Evolutionary conservation across 92 coral and sea anemone genomes (phyloP).

Genomic region (Meandrina meandrites): DNA sequence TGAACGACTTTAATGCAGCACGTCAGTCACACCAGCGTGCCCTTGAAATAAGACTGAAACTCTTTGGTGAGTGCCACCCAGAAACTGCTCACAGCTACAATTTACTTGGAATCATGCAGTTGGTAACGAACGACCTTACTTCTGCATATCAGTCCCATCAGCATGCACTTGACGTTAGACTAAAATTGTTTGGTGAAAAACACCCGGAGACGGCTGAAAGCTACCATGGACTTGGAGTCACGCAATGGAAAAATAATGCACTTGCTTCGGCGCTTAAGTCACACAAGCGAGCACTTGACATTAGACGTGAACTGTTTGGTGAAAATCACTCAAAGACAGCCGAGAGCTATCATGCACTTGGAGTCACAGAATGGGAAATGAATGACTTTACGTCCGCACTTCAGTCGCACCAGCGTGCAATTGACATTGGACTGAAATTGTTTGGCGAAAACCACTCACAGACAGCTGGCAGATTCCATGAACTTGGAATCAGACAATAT

Average conservation of each 20-base stretch:
- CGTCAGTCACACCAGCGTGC: not conserved
- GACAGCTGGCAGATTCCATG: not conserved
- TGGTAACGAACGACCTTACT: not conserved
- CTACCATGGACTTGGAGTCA: not conserved
- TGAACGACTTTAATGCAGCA: too few species aligned
- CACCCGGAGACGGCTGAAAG: not conserved
- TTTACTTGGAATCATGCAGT: not conserved
- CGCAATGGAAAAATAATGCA: not conserved
- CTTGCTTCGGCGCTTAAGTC: not conserved
- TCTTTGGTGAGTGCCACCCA: constrained; percentile 20
- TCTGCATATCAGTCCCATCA: constrained; percentile 19
- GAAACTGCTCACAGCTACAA: constrained; percentile 8
- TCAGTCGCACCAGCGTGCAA: not conserved
- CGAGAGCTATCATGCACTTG: not conserved
- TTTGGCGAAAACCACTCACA: not conserved
- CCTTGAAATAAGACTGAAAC: not conserved
- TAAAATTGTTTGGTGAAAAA: constrained; percentile 5
- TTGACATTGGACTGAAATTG: not conserved
- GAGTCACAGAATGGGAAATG: not conserved
- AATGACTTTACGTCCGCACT: not conserved
- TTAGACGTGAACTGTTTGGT: not conserved
- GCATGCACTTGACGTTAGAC: constrained; percentile 28
- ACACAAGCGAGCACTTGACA: not conserved
- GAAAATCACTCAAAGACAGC: not conserved
- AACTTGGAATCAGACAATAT: not conserved